Conservation (phyloP, 2,797 vertebrate genomes). For the Acipenser transmontanus region DNA sequence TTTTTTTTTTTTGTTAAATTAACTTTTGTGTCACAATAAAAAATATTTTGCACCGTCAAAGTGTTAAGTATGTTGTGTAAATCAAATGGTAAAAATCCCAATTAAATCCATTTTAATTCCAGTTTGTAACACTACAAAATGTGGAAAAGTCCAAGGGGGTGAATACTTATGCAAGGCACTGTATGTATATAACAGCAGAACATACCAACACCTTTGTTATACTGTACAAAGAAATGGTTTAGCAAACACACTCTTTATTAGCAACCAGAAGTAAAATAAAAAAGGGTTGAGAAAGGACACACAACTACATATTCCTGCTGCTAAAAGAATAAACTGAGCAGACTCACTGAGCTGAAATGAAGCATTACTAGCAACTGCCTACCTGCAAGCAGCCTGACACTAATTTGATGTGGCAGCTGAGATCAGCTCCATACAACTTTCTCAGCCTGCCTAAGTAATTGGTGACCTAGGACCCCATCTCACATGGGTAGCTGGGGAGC, state of each 20-base stretch:
- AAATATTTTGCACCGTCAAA: too few species aligned
- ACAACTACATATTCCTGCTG: constrained; percentile 27
- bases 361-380: constrained; percentile 42
- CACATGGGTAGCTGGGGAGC: constrained; percentile 52
- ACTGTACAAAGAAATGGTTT: too few species aligned
- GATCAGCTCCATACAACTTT: constrained; percentile 69
- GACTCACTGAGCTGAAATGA: constrained; percentile 38
- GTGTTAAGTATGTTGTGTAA: too few species aligned
- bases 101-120: too few species aligned
- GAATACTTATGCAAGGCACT: too few species aligned
- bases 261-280: constrained; percentile 33
- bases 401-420: constrained; percentile 79
- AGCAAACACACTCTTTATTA: constrained; percentile 14
- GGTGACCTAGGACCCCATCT: constrained; percentile 69
- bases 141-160: too few species aligned
- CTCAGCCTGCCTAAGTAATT: constrained; percentile 77
- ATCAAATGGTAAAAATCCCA: too few species aligned
- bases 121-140: too few species aligned
- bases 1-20: too few species aligned
- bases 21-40: too few species aligned
- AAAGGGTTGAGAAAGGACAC: constrained; percentile 21
- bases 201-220: too few species aligned
- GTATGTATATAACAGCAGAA: too few species aligned
- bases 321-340: constrained; percentile 29
- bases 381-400: constrained; percentile 59